Percentiles rank a stretch among this genome's conserved stretches.
These are phyloP conservation scores for Sesia apiformis DNA, from an alignment of 2,888 invertebrate species.

Conservation along the genomic window DNA sequence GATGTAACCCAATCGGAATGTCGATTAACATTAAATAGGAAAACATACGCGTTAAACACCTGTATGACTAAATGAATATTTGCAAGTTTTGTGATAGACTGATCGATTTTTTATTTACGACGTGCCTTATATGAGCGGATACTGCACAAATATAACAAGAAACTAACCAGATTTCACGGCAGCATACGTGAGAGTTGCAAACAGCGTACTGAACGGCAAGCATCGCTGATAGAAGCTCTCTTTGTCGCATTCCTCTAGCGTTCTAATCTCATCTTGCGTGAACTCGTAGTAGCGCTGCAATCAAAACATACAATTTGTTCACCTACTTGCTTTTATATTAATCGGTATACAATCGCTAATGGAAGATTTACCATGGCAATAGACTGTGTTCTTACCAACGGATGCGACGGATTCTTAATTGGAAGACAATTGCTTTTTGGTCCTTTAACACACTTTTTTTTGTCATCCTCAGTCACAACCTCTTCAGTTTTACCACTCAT, in stretches of 20 bases:
- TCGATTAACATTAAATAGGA: no score
- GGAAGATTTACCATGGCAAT: no score
- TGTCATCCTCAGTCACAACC: slow-evolving; percentile 31
- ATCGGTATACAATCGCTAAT: no score
- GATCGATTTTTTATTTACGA: neutral
- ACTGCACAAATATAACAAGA: neutral
- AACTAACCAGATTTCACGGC: slow-evolving; percentile 77
- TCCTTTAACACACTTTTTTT: slow-evolving; percentile 16
- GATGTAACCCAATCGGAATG: no score
- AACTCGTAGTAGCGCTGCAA: slow-evolving; percentile 77
- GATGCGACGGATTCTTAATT: slow-evolving; percentile 47
- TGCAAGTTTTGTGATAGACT: no score
- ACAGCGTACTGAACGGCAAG: slow-evolving; percentile 77
- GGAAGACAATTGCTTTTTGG: slow-evolving; percentile 29
- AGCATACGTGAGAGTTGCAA: slow-evolving; percentile 77
- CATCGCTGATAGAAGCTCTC: slow-evolving; percentile 87
- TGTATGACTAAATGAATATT: neutral
- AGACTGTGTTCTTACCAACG: slow-evolving; percentile 34
- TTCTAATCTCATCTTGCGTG: slow-evolving; percentile 80
- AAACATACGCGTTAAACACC: no score
- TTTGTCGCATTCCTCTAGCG: slow-evolving; percentile 82
- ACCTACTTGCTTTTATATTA: no score
- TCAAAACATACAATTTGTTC: neutral
- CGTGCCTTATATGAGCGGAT: neutral
- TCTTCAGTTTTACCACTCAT: slow-evolving; percentile 35